These are phyloP conservation scores for Tridacna crocea DNA, from an alignment of 2,888 invertebrate species.

Conservation along the genomic window DNA sequence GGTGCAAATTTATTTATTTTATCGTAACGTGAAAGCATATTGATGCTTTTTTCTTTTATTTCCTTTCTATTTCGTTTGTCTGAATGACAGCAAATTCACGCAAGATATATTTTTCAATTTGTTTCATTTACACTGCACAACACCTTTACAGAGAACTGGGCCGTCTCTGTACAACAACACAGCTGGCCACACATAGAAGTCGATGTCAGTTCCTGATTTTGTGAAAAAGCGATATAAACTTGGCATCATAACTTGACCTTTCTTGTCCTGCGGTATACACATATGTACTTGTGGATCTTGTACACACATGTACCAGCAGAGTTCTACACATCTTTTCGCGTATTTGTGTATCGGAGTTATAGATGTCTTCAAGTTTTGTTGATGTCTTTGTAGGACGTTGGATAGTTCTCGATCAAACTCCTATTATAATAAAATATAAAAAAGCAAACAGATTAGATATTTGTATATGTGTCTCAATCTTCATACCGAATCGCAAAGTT, in stretches of 20 bases:
- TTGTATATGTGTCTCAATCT: too few relatives aligned
- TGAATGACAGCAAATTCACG: too few relatives aligned
- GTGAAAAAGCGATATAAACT: conserved; percentile 48
- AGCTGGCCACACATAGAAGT: conserved; percentile 60
- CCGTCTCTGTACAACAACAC: conserved; percentile 54
- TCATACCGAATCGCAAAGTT: too few relatives aligned
- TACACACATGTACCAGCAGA: conserved; percentile 46
- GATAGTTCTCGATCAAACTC: background rate
- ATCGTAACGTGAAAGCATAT: too few relatives aligned
- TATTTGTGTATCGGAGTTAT: conserved; percentile 8
- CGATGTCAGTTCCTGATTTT: conserved; percentile 40
- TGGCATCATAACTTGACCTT: background rate
- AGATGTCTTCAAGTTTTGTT: background rate
- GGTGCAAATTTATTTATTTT: too few relatives aligned
- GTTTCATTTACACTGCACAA: conserved; percentile 24
- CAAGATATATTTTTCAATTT: too few relatives aligned
- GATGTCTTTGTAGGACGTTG: background rate
- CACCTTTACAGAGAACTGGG: conserved; percentile 26
- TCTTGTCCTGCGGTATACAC: background rate
- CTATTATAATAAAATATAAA: background rate
- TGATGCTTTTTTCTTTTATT: too few relatives aligned
- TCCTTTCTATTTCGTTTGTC: too few relatives aligned
- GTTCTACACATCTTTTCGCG: conserved; percentile 28
- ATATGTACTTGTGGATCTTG: conserved; percentile 33
- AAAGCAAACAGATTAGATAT: background rate